A percentile compares a stretch with the other conserved stretches of the same genome.
Evolutionary conservation across 2,113 vertebrate genomes (phyloP).

Genomic region (Phrynosoma blainvillii): DNA sequence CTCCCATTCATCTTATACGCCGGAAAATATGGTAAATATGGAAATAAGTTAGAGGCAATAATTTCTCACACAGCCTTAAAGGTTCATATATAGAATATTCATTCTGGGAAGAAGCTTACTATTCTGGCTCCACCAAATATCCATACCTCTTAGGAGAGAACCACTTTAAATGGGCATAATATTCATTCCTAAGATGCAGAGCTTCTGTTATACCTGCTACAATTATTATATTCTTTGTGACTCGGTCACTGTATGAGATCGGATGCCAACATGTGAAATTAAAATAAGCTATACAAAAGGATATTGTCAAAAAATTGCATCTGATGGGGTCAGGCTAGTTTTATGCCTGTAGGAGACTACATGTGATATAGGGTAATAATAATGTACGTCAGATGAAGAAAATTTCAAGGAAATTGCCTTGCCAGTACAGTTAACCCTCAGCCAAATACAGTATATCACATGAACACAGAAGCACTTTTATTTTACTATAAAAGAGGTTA

Average conservation of each 20-base stretch:
- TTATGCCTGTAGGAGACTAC: conserved; percentile 49
- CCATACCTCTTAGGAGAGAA: background rate
- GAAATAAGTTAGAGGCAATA: background rate
- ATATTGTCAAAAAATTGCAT: conserved; percentile 66
- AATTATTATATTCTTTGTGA: conserved; percentile 51
- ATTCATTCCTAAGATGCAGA: conserved; percentile 16
- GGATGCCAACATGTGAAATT: conserved; percentile 59
- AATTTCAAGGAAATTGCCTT: conserved; percentile 70
- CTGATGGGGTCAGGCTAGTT: conserved; percentile 59
- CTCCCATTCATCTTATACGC: too few relatives aligned
- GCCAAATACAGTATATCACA: conserved; percentile 60
- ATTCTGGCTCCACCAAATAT: background rate
- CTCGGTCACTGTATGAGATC: conserved; percentile 58
- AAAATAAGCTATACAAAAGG: conserved; percentile 62
- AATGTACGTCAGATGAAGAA: conserved; percentile 68
- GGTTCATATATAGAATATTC: background rate
- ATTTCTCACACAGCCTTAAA: background rate
- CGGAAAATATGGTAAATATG: too few relatives aligned
- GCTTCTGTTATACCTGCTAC: conserved; percentile 41
- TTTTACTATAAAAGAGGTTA: conserved; percentile 57
- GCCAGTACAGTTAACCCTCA: conserved; percentile 62
- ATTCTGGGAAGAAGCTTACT: background rate
- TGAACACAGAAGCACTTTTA: conserved; percentile 57
- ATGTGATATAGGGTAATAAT: conserved; percentile 58
- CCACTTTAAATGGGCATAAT: conserved; percentile 16